Conservation (phyloP, 2,888 invertebrate species). For the Amaurobius ferox region DNA sequence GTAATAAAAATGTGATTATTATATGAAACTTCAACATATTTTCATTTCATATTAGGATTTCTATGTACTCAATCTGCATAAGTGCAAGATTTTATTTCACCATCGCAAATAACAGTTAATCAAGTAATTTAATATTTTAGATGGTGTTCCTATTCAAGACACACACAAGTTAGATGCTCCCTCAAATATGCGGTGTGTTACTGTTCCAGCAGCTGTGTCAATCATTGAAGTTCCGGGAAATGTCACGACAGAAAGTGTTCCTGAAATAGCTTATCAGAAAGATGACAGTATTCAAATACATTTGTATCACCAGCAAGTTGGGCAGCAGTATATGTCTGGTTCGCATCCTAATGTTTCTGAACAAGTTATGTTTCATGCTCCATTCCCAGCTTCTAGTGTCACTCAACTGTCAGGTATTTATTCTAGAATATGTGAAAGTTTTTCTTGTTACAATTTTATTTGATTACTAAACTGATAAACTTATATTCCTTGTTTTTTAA, state of each 20-base stretch:
- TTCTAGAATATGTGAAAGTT: too few relatives aligned
- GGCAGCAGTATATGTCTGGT: constrained; percentile 69
- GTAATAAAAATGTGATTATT: too few relatives aligned
- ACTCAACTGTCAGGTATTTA: constrained; percentile 34
- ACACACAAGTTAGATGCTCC: constrained; percentile 41
- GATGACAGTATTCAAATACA: constrained; percentile 74
- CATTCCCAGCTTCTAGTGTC: constrained; percentile 4
- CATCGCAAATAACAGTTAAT: too few relatives aligned
- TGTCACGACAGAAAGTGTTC: constrained; percentile 24
- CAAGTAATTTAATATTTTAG: too few relatives aligned
- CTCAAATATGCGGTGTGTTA: constrained; percentile 25
- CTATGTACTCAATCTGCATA: too few relatives aligned
- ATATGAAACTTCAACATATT: too few relatives aligned
- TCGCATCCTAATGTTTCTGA: constrained; percentile 18
- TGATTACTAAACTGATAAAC: too few relatives aligned
- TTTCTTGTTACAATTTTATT: too few relatives aligned
- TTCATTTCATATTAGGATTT: too few relatives aligned
- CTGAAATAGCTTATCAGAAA: constrained; percentile 68
- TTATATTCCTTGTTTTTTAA: too few relatives aligned
- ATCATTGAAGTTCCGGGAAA: constrained; percentile 62
- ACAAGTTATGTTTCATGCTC: constrained; percentile 44
- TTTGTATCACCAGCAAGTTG: constrained; percentile 73
- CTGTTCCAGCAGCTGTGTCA: constrained; percentile 56
- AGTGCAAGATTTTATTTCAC: too few relatives aligned
- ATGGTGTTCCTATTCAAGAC: constrained; percentile 49